Evolutionary conservation across 1,140 invertebrate species (phyloP).

Genomic region (Akabosia matsudoensis): DNA sequence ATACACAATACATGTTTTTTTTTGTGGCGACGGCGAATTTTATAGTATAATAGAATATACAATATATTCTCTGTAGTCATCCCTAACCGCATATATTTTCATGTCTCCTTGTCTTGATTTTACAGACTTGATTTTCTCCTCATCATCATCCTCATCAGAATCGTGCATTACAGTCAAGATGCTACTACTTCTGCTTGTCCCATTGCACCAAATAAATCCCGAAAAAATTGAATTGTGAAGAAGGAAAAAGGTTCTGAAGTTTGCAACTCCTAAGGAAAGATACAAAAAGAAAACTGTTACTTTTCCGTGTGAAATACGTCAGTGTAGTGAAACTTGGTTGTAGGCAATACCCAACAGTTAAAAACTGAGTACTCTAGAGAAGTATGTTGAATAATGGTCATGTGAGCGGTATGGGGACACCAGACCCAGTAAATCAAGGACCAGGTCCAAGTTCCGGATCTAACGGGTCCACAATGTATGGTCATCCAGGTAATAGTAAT

Average conservation of each 20-base stretch:
- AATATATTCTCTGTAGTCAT: neutral
- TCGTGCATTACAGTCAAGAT: neutral
- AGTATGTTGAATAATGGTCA: conserved; percentile 30
- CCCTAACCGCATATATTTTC: conserved; percentile 3
- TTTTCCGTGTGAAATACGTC: too few species aligned
- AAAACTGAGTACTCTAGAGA: neutral
- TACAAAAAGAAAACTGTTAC: neutral
- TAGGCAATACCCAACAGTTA: neutral
- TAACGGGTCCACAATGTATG: conserved; percentile 8
- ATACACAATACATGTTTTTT: too few species aligned
- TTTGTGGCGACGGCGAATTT: too few species aligned
- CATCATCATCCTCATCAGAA: neutral
- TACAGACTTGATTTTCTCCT: conserved; percentile 18
- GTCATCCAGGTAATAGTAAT: conserved; percentile 23
- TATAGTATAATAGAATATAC: too few species aligned
- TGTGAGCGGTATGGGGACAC: conserved; percentile 30
- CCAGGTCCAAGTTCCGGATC: conserved; percentile 14
- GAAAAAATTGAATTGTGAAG: neutral
- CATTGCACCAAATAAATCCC: neutral
- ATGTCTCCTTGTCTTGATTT: conserved; percentile 14
- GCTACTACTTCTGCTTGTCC: neutral
- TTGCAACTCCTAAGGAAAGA: neutral
- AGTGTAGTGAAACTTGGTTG: neutral
- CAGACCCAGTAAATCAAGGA: conserved; percentile 21
- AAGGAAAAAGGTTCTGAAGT: neutral